Evolutionary conservation across 2,797 vertebrate genomes (phyloP).

Genomic region (Betta splendens): DNA sequence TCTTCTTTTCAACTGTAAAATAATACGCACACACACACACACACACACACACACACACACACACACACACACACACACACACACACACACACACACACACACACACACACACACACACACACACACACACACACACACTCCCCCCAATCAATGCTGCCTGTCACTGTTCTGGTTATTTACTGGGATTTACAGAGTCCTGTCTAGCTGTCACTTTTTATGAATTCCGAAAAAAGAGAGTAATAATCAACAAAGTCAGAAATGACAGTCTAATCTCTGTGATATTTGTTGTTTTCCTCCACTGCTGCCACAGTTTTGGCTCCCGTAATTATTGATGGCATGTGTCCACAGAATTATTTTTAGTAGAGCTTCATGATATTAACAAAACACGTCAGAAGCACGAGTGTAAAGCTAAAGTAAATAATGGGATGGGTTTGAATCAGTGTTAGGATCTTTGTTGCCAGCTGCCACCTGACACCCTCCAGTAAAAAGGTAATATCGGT

Average conservation of each 20-base stretch:
- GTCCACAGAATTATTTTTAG: constrained; percentile 52
- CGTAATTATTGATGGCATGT: constrained; percentile 30
- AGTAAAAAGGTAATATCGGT: constrained; percentile 45
- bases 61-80: constrained; percentile 21
- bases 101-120: constrained; percentile 15
- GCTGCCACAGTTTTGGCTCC: constrained; percentile 35
- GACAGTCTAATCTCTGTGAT: constrained; percentile 46
- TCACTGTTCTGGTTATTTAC: constrained; percentile 42
- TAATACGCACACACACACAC: not conserved
- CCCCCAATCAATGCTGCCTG: constrained; percentile 24
- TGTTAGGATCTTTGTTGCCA: constrained; percentile 19
- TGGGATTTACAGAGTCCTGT: constrained; percentile 60
- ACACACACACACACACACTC: constrained; percentile 21
- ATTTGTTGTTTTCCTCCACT: constrained; percentile 50
- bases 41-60: constrained; percentile 26
- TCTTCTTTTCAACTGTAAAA: constrained; percentile 9
- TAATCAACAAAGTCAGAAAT: constrained; percentile 50
- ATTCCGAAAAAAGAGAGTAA: constrained; percentile 45
- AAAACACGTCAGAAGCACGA: constrained; percentile 17
- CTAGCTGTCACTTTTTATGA: constrained; percentile 58
- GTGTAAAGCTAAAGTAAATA: constrained; percentile 18
- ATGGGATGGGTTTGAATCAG: constrained; percentile 24
- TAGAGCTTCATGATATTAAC: constrained; percentile 17
- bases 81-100: constrained; percentile 21
- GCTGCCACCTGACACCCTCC: constrained; percentile 31